phyloP scores from a whole-genome alignment of 2,888 invertebrate species.

The Stenichneumon culpator region DNA sequence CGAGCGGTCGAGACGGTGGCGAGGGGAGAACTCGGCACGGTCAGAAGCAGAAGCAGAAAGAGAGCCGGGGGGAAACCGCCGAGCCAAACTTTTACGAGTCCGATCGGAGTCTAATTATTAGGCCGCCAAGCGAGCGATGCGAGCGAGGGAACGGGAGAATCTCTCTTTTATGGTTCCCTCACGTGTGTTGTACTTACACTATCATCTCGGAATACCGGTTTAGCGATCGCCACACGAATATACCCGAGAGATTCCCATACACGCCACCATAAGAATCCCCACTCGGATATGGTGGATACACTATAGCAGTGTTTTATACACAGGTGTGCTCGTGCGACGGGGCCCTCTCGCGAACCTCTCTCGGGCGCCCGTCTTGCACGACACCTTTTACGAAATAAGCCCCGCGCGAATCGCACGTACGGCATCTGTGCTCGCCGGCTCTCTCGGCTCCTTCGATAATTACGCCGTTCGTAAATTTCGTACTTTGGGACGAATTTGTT shows the following conservation, averaged over 20 bases:
- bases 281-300: conserved; percentile 41
- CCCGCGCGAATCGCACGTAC: conserved; percentile 61
- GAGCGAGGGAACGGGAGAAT: conserved; percentile 18
- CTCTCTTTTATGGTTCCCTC: conserved; percentile 61
- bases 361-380: conserved; percentile 51
- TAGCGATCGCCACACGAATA: conserved; percentile 52
- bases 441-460: conserved; percentile 3
- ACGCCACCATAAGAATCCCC: conserved; percentile 53
- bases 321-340: conserved; percentile 59
- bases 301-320: conserved; percentile 57
- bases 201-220: conserved; percentile 63
- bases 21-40: conserved; percentile 22
- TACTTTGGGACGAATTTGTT: background rate
- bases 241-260: conserved; percentile 55
- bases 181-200: conserved; percentile 17
- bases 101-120: conserved; percentile 82
- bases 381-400: conserved; percentile 66
- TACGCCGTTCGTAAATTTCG: conserved; percentile 8
- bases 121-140: conserved; percentile 72
- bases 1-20: conserved; percentile 1
- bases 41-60: conserved; percentile 56
- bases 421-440: conserved; percentile 48
- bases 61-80: conserved; percentile 40
- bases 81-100: conserved; percentile 80
- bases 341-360: conserved; percentile 45